These are phyloP conservation scores for Lontra canadensis DNA, from an alignment of 2,113 vertebrate genomes.

Conservation along the genomic window DNA sequence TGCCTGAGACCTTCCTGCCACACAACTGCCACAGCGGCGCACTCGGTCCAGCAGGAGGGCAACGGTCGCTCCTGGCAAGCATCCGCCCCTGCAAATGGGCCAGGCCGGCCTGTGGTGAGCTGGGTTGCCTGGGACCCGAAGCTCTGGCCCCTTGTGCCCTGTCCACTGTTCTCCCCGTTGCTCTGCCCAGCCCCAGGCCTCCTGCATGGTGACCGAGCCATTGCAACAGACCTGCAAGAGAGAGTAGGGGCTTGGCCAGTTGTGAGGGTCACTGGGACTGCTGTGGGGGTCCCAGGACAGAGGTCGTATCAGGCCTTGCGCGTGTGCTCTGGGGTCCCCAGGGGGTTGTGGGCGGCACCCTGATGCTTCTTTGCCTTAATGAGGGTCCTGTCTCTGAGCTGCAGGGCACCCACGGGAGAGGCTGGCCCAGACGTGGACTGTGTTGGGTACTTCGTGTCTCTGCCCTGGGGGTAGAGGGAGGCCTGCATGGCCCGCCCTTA, in stretches of 20 bases:
- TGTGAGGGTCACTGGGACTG: background rate
- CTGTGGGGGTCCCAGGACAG: background rate
- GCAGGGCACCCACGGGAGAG: background rate
- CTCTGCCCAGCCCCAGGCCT: background rate
- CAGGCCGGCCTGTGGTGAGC: background rate
- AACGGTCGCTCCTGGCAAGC: background rate
- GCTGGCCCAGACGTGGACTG: background rate
- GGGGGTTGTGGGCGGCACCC: background rate
- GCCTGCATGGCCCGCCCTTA: background rate
- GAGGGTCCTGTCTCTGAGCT: background rate
- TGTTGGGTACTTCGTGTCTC: background rate
- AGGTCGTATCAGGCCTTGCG: background rate
- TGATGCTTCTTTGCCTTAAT: slow-evolving; percentile 68
- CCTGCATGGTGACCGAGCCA: background rate
- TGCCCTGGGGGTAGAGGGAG: background rate
- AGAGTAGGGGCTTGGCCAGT: background rate
- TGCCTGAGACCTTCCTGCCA: slow-evolving; percentile 72
- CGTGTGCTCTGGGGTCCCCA: background rate
- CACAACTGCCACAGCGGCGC: background rate
- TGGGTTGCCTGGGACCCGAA: background rate
- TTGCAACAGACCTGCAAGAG: background rate
- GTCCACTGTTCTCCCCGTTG: background rate
- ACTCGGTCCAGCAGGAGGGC: background rate
- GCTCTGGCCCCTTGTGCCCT: background rate
- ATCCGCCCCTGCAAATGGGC: background rate